phyloP scores from a whole-genome alignment of 2,113 vertebrate genomes.

The Xiphophorus couchianus region DNA sequence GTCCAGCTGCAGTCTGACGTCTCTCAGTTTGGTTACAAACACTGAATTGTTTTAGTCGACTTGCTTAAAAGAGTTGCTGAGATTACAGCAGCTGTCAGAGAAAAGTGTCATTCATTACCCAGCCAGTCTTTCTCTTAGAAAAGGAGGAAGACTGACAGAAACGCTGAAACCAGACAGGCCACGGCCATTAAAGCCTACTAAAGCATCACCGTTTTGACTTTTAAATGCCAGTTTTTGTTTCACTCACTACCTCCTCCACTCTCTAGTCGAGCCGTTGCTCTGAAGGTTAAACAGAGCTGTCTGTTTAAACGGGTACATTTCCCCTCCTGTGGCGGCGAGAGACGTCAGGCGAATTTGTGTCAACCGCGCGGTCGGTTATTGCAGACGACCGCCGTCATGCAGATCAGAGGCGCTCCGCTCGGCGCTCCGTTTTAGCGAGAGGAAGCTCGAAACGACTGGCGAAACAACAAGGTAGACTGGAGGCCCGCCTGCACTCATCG shows the following conservation, averaged over 20 bases:
- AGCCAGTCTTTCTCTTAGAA: neutral
- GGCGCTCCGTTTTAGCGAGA: slow-evolving; percentile 6
- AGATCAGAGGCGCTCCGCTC: slow-evolving; percentile 26
- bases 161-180: neutral
- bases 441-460: slow-evolving; percentile 10
- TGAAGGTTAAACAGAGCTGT: slow-evolving; percentile 12
- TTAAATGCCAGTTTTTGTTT: slow-evolving; percentile 42
- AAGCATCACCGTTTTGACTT: slow-evolving; percentile 6
- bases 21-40: neutral
- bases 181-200: neutral
- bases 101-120: too few relatives aligned
- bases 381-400: slow-evolving; percentile 37
- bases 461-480: slow-evolving; percentile 33
- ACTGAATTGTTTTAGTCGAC: neutral
- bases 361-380: slow-evolving; percentile 26
- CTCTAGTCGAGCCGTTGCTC: slow-evolving; percentile 29
- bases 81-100: too few relatives aligned
- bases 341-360: slow-evolving; percentile 44
- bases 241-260: slow-evolving; percentile 17
- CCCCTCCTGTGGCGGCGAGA: neutral
- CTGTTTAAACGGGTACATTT: slow-evolving; percentile 25
- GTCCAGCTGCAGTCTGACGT: neutral
- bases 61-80: neutral
- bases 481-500: slow-evolving; percentile 65
- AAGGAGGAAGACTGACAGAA: neutral